These are phyloP conservation scores for Harpalus rubripes DNA, from an alignment of 2,888 invertebrate species.

Conservation along the genomic window DNA sequence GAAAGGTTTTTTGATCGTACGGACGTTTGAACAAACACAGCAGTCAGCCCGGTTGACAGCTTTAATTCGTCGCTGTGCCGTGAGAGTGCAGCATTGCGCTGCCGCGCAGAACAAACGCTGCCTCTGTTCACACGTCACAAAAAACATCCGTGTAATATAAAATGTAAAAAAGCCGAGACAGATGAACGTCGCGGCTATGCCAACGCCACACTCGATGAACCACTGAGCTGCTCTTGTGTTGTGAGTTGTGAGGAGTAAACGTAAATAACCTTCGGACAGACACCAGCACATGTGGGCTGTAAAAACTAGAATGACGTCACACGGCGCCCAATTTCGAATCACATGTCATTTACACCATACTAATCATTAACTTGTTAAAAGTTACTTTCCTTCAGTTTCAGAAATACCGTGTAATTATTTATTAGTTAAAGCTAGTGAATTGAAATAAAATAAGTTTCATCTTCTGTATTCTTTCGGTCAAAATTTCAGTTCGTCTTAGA, in stretches of 20 bases:
- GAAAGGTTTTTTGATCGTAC: conserved; percentile 64
- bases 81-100: conserved; percentile 61
- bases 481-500: too few relatives aligned
- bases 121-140: conserved; percentile 68
- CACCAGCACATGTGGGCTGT: conserved; percentile 64
- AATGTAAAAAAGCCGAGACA: conserved; percentile 66
- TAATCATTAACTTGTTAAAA: too few relatives aligned
- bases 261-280: conserved; percentile 67
- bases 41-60: conserved; percentile 67
- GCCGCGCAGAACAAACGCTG: conserved; percentile 62
- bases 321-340: conserved; percentile 5
- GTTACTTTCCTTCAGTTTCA: too few relatives aligned
- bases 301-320: conserved; percentile 63
- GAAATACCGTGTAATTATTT: too few relatives aligned
- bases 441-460: too few relatives aligned
- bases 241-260: conserved; percentile 54
- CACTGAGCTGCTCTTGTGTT: conserved; percentile 18
- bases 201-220: conserved; percentile 46
- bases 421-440: too few relatives aligned
- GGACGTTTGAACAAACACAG: conserved; percentile 66
- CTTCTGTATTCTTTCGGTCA: too few relatives aligned
- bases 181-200: conserved; percentile 36
- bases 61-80: conserved; percentile 67
- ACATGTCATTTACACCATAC: not conserved
- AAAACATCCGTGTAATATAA: conserved; percentile 67